These are phyloP conservation scores for Lithobates sylvaticus DNA, from an alignment of 2,797 vertebrate genomes.

Conservation along the genomic window DNA sequence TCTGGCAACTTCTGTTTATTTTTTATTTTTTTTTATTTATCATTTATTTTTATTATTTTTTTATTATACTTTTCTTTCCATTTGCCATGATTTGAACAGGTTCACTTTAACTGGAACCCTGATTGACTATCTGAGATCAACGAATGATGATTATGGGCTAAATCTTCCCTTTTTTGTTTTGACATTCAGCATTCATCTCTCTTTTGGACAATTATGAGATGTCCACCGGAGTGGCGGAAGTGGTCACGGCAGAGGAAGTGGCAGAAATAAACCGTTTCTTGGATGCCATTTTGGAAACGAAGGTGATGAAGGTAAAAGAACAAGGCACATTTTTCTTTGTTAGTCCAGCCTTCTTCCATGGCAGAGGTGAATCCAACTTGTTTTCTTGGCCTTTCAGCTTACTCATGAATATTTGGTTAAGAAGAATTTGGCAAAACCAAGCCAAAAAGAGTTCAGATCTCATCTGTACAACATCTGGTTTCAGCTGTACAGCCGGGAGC, in stretches of 20 bases:
- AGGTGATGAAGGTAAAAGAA: constrained; percentile 83
- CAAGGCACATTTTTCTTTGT: not conserved
- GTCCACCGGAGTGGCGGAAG: constrained; percentile 81
- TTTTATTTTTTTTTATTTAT: too few relatives aligned
- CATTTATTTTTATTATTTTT: too few relatives aligned
- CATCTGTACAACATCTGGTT: constrained; percentile 89
- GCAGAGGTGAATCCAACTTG: not conserved
- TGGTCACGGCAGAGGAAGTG: constrained; percentile 81
- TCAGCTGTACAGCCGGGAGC: constrained; percentile 82
- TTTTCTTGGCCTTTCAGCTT: constrained; percentile 70
- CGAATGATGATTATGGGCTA: not conserved
- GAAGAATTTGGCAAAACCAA: constrained; percentile 76
- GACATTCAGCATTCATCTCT: constrained; percentile 77
- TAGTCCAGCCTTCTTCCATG: too few relatives aligned
- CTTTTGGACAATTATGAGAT: constrained; percentile 89
- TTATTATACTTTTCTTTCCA: too few relatives aligned
- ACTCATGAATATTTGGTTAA: constrained; percentile 82
- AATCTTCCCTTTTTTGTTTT: too few relatives aligned
- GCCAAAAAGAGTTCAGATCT: constrained; percentile 76
- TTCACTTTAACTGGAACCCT: too few relatives aligned
- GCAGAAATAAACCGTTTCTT: constrained; percentile 82
- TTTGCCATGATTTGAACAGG: too few relatives aligned
- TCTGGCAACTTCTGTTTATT: too few relatives aligned
- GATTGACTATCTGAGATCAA: too few relatives aligned
- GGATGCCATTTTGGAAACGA: constrained; percentile 82